Evolutionary conservation across 92 coral and sea anemone species (phyloP), one percentile per base, ranked within the genome.

Genomic region (Actinostola sp.): DNA sequence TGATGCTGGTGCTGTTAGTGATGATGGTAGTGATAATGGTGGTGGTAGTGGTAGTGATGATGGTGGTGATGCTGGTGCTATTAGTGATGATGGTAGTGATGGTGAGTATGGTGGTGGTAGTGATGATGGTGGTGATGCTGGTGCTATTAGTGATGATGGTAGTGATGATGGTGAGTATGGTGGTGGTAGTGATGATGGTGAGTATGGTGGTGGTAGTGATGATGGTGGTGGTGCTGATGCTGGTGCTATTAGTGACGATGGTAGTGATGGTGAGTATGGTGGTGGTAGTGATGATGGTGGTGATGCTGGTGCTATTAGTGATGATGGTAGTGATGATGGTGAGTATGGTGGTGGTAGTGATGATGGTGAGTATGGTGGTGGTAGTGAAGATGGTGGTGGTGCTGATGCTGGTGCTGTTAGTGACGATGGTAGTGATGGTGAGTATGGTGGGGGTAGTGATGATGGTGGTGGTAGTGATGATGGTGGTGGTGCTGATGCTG

Each of bases 251-350:
- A 7, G 14, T 53, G 59, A 28, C 21, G 59, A 25, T 25, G 28
- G 2, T 53, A 25, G 19, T 48, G 54, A 17, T 14, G 5, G 54
- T 48, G 54, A 17, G 13, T n/a, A 23, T 17, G 54, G 3, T 48
- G 54, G 21, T 48, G 54, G 19, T 48, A 23, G 2, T 48, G 54
- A 17, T 48, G 54, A 17, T 14, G 5, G 21, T 48, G 54, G 19
- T 48, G 54, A 14, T 48, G 82, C n/a, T 38, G 82, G 28, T 63
- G 59, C 2, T n/a, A 11, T 7, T n/a, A 28, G 21, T 19, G 27
- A 20, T 23, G 59, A 19, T 53, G 59, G 14, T n/a, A 28, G 25
- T 4, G 28, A 2, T 53, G 59, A 13, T 53, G 30, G 27, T 20
- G 2, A 28, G 17, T 25, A 19, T 53, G 59, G 31, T 23, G 59